Evolutionary conservation across 2,888 invertebrate species (phyloP), one percentile per base, ranked within the genome.

Genomic region (Mystacides longicornis): DNA sequence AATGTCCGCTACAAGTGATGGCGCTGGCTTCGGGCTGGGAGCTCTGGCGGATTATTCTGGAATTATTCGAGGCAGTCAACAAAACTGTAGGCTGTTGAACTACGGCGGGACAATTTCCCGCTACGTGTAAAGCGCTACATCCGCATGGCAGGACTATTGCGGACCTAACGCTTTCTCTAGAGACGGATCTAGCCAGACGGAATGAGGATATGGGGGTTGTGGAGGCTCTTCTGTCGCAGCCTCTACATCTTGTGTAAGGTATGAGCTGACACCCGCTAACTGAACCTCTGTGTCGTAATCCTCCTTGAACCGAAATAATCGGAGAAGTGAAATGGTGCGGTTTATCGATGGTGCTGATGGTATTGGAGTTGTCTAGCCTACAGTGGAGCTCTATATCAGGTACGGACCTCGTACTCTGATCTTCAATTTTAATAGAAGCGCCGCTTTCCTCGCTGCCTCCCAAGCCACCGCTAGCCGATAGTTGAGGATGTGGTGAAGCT

Each of bases 31-130:
- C 90, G 62, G 90, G 89, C 69, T 90, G 90, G 63, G 89, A 89
- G 71, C 89, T 89, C 79, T 89, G 93, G 53, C 93, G 85, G 69
- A 93, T 90, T 68, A 93, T 92, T 69, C 90, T 82, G 64, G 83
- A 80, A 69, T 83, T 82, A 3, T 75, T 79, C 63, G 85, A 82
- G 52, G 84, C 81, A 56, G 87, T 87, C 59, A 88, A 80, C 63
- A 89, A 75, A 62, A 88, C 81, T 54, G 85, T 82, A 55, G 89
- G 87, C 60, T 86, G 85, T 67, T 81, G 81, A n/a, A 49, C 23
- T 64, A 81, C 80, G 62, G 79, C 80, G 62, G 83, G 83, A 67
- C 85, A 85, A 54, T 84, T 83, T 70, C 83, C 72, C 68, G 79
- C 74, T 62, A 77, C 71, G 65, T 73, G 75, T 62, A 75, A 68